Evolutionary conservation across 2,888 invertebrate genomes (phyloP), one percentile per base, ranked within the genome.

Genomic region (Drosophila emarginata): DNA sequence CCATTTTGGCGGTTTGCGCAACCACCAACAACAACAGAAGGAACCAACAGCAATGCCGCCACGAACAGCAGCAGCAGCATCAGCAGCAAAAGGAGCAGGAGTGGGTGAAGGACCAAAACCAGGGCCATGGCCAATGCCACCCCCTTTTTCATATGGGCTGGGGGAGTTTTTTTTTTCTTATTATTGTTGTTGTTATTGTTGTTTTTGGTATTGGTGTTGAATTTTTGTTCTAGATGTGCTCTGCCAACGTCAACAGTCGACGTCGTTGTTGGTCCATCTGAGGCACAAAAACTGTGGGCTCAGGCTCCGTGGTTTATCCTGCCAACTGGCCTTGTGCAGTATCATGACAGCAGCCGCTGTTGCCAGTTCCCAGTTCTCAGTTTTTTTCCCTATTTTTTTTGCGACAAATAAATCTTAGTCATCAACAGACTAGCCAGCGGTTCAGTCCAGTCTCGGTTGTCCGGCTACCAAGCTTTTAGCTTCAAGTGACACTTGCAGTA

Each of bases 241-340:
- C 21, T 45, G 45, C 45, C 58, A 51, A 28, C 23, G 26, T 36
- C 62, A 50, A 50, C 39, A 59, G 40, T 9, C 40, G 40, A 15
- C 59, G 67, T 68, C 74, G 66, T 72, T 40, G 50, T 56, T 28
- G 45, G 64, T 53, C 50, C 52, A 61, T 61, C 52, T 54, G 45
- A 45, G 45, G 45, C 45, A 21, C 45, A 45, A 26, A 39, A 23
- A 45, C 58, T 68, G 74, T 62, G 65, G 60, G 51, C 69, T 70
- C 89, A 90, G 90, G 91, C 91, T 91, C 90, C 91, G 88, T 90
- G 90, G 90, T 85, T 89, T 89, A 89, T 90, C 91, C 91, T 90
- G 90, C 74, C 80, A 72, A 79, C 78, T 86, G 89, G 83, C 85
- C 87, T 89, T 82, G 89, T 89, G 88, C 90, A 90, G 90, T 90